Base-by-base conservation (phyloP, 2,797 vertebrate species). In the Percopsis omiscomaycus region DNA sequence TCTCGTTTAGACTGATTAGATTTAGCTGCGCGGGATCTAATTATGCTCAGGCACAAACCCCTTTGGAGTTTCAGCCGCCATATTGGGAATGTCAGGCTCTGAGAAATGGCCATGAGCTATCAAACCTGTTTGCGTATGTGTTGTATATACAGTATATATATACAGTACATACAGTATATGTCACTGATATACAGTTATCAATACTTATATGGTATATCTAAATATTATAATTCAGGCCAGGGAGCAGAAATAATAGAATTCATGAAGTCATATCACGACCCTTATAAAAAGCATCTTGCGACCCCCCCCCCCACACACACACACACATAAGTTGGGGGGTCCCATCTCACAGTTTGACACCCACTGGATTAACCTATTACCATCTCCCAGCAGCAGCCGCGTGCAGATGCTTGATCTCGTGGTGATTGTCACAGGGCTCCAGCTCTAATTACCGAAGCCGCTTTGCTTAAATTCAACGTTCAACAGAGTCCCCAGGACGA, bases 1-100 rank as follows among this genome's bases (percentile, higher is more conserved):
- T 91, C 86, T 88, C 83, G 69, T 89, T 91, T 83, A 86, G 81
- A 83, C 80, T 89, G 88, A 93, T 93, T 88, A 88, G 86, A 92
- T 93, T 93, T 90, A 78, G 88, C 89, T 91, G 79, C 86, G 82
- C 85, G 73, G 81, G 82, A 93, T 92, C 89, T 89, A 91, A 92
- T 93, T 91, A 91, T 84, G 82, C 84, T 80, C 83, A 83, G 83
- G 82, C 81, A 74, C 70, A 83, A 90, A 86, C 80, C 89, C 86
- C 89, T 86, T 87, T 82, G 82, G 90, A 92, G 84, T 87, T 89
- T 86, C 84, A 80, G 79, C 83, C 81, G 72, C 83, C 86, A 87
- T 89, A 91, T 87, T 92, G 89, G 82, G 84, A 81, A 84, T 83
- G 88, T 89, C 88, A 90, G 74, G 67, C 82, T 89, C 84, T 88